Base-by-base conservation (phyloP, 2,888 invertebrate species). In the Lithosia quadra region DNA sequence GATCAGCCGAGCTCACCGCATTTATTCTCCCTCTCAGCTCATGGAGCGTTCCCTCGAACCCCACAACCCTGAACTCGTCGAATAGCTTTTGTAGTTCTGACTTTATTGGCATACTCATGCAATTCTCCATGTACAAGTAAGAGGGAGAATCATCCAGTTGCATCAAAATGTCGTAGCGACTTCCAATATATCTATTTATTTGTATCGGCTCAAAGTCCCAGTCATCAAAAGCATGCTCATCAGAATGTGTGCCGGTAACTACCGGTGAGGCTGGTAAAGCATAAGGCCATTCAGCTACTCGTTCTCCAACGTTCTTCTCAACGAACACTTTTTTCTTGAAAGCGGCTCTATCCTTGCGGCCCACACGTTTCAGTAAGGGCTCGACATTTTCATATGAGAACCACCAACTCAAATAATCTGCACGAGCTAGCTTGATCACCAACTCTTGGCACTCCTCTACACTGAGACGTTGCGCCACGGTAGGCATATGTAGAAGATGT, bases 251-350 rank as follows among this genome's bases (percentile, higher is more conserved):
- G 24, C 67, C 11, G 34, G 64, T 63, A 21, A 21, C 65, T 8
- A 57, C 43, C 13, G 78, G 77, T 15, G 71, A 57, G 18, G 63
- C 22, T 7, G 88, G 87, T 15, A 68, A 71, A 7, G 66, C 39
- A 65, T 89, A 89, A 0, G 87, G 85, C 87, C 90, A 89, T 28
- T 85, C 73, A 10, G 76, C 65, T 0, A 88, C 75, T 11, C 68
- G 71, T 0, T 79, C 71, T 0, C 86, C 89, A 2, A 90, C 21
- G 39, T 75, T 68, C 69, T 90, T 90, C 1, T 86, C 83, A 21
- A 88, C 83, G 65, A 91, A 91, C 22, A 91, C 73, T 65, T 72
- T 75, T 72, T 90, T 90, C 65, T 88, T 89, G 22, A 91, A 83
- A 0, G 72, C 67, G 0, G 78, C 67, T 73, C 88, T 81, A 28